Conservation (phyloP, 2,888 invertebrate genomes). For the Nomada ferruginata region DNA sequence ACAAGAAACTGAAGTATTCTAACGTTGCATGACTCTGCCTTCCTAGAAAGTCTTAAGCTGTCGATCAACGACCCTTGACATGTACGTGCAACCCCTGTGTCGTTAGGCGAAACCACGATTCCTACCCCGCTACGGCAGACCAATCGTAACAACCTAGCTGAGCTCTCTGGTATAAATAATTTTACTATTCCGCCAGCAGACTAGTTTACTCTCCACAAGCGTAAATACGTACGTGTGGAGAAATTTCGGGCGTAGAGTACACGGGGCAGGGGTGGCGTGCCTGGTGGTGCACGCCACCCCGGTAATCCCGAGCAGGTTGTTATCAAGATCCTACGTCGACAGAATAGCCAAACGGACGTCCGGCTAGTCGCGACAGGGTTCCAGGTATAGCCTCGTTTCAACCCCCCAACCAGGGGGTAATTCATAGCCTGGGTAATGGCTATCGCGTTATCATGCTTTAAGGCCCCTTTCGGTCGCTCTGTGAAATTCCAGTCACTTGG, state of each 20-base stretch:
- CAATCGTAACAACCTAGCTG: not conserved
- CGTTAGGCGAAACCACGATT: slow-evolving; percentile 7
- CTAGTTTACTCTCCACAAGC: slow-evolving; percentile 36
- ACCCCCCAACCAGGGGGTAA: slow-evolving; percentile 61
- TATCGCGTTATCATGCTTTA: slow-evolving; percentile 69
- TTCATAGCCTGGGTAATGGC: slow-evolving; percentile 70
- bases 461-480: slow-evolving; percentile 38
- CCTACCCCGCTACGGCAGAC: not conserved
- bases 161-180: slow-evolving; percentile 43
- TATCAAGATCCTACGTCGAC: slow-evolving; percentile 69
- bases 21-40: not conserved
- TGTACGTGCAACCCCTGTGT: not conserved
- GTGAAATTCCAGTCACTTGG: slow-evolving; percentile 39
- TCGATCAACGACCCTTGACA: slow-evolving; percentile 14
- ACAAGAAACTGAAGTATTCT: not conserved
- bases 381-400: slow-evolving; percentile 42
- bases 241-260: slow-evolving; percentile 57
- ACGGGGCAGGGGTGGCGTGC: not conserved
- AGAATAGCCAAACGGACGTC: slow-evolving; percentile 74
- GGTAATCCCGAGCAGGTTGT: slow-evolving; percentile 70
- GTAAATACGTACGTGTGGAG: slow-evolving; percentile 47
- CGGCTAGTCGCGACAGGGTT: slow-evolving; percentile 57
- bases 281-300: slow-evolving; percentile 44
- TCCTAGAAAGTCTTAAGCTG: not conserved
- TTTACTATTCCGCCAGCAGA: slow-evolving; percentile 25